Conservation (phyloP, 1,140 invertebrate species). For the Zaprionus lachaisei region DNA sequence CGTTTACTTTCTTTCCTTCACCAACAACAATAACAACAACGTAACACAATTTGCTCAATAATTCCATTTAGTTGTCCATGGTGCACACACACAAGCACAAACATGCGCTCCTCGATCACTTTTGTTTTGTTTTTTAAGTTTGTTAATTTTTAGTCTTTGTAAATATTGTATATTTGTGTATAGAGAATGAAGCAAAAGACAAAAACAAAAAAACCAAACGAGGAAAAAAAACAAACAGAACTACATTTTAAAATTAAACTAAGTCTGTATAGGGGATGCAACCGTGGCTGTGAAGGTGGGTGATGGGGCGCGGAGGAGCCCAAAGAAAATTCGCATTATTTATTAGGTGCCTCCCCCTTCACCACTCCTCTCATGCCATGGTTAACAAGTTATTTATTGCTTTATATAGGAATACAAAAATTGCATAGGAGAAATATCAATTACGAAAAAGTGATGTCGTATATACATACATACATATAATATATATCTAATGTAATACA, state of each 20-base stretch:
- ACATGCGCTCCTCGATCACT: conserved; percentile 27
- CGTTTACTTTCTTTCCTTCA: conserved; percentile 38
- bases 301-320: background rate
- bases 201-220: conserved; percentile 36
- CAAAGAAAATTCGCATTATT: conserved; percentile 42
- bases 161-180: conserved; percentile 84
- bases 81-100: background rate
- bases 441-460: conserved; percentile 83
- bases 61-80: conserved; percentile 48
- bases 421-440: conserved; percentile 83
- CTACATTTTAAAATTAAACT: conserved; percentile 78
- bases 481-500: conserved; percentile 71
- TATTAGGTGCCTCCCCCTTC: conserved; percentile 18
- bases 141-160: conserved; percentile 66
- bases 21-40: conserved; percentile 8
- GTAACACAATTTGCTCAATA: conserved; percentile 77
- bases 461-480: conserved; percentile 66
- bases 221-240: conserved; percentile 47
- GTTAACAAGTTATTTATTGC: conserved; percentile 77
- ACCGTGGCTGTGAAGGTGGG: conserved; percentile 4
- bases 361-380: conserved; percentile 5
- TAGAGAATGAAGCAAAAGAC: conserved; percentile 53
- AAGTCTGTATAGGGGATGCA: conserved; percentile 76
- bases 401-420: conserved; percentile 83
- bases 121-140: conserved; percentile 53